Percentiles rank a stretch among this genome's conserved stretches.
Evolutionary conservation across 2,888 invertebrate genomes (phyloP).

Genomic region (Chaitophorus viminalis): DNA sequence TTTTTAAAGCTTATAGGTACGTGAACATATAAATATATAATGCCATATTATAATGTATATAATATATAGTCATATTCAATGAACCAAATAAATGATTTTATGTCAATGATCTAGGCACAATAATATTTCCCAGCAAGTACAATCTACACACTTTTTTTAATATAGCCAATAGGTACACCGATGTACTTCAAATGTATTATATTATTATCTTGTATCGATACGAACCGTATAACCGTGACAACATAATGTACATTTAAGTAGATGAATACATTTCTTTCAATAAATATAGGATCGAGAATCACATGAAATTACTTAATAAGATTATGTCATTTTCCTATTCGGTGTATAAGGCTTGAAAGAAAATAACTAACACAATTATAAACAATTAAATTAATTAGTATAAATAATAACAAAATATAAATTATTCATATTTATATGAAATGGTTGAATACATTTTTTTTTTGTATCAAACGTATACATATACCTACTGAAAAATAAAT

Average conservation of each 20-base stretch:
- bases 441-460: too few relatives aligned
- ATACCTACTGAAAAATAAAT: too few relatives aligned
- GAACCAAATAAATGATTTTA: background rate
- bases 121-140: background rate
- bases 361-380: background rate
- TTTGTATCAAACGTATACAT: too few relatives aligned
- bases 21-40: background rate
- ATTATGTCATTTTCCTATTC: background rate
- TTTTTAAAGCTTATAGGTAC: background rate
- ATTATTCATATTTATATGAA: too few relatives aligned
- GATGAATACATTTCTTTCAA: background rate
- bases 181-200: background rate
- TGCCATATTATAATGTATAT: too few relatives aligned
- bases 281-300: background rate
- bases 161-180: background rate
- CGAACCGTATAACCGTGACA: background rate
- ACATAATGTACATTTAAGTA: background rate
- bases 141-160: too few relatives aligned
- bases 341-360: background rate
- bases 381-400: too few relatives aligned
- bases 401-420: too few relatives aligned
- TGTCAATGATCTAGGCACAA: background rate
- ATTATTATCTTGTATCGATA: too few relatives aligned
- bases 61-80: background rate
- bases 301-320: background rate